phyloP scores from a whole-genome alignment of 2,888 invertebrate species.

The Rhingia campestris region DNA sequence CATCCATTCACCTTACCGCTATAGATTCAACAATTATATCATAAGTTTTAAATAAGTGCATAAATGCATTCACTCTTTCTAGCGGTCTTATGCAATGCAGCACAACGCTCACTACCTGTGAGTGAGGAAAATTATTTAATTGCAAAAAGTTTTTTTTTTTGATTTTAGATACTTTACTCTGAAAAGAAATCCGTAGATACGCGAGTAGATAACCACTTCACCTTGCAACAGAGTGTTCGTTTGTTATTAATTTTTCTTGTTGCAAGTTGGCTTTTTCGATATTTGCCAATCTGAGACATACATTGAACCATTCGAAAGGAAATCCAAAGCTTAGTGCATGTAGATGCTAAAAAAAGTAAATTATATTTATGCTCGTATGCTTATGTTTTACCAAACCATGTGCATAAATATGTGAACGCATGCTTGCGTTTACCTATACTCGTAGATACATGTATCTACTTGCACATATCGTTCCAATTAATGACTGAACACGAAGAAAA shows the following conservation, averaged over 20 bases:
- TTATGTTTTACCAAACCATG: constrained; percentile 65
- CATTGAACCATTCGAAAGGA: constrained; percentile 62
- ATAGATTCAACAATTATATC: constrained; percentile 69
- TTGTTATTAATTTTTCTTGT: constrained; percentile 23
- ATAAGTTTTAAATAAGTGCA: constrained; percentile 74
- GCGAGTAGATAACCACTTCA: constrained; percentile 51
- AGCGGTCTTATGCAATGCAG: constrained; percentile 54
- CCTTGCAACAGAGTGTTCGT: constrained; percentile 53
- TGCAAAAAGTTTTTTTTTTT: constrained; percentile 40
- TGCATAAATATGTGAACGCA: constrained; percentile 62
- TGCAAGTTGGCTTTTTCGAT: constrained; percentile 45
- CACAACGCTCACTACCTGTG: constrained; percentile 23
- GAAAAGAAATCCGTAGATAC: constrained; percentile 56
- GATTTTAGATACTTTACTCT: constrained; percentile 41
- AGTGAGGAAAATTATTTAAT: constrained; percentile 66
- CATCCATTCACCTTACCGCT: constrained; percentile 33
- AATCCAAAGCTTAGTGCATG: constrained; percentile 25
- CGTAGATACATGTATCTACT: neutral
- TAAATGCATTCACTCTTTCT: constrained; percentile 69
- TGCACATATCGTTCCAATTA: constrained; percentile 15
- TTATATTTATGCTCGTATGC: constrained; percentile 52
- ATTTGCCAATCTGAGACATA: constrained; percentile 57
- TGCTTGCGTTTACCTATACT: constrained; percentile 36
- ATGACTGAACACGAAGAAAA: neutral
- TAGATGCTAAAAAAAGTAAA: constrained; percentile 34